Base-by-base conservation (phyloP, 2,888 invertebrate genomes). In the Barypeithes pellucidus region DNA sequence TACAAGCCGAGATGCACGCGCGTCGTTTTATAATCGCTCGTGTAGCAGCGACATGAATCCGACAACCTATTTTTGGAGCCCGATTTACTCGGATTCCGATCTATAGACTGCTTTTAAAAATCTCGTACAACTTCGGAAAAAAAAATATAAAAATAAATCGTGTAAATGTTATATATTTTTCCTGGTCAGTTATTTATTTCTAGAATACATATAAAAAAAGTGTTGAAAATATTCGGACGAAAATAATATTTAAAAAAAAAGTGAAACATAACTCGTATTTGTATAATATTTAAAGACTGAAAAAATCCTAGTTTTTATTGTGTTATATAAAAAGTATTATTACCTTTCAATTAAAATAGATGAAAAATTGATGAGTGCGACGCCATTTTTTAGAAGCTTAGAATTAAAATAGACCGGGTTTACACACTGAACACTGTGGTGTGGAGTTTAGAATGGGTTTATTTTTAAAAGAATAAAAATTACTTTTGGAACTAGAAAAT, bases 251-350 rank as follows among this genome's bases (percentile, higher is more conserved):
- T 39, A 43, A 63, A 73, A 80, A 68, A 57, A 65, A 73, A 65
- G 74, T 71, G 74, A 63, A 71, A 59, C 62, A 20, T 67, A 80
- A 81, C 79, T 79, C 81, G 83, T 85, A 84, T 83, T 85, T 85
- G 84, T 85, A 85, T 84, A 84, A 67, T 72, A 85, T 83, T n/a
- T 84, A 83, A 85, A 85, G 85, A 85, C 85, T 85, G 85, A 85
- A 80, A 82, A 75, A 75, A 75, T 68, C 67, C 81, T 85, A 85
- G 84, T 84, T 85, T 85, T 84, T 85, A 85, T 85, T 85, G 85
- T 85, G 85, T 85, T 84, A 82, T 81, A 82, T 83, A 80, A 80
- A 84, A 39, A 84, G 81, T 83, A 84, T 83, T 83, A 84, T 83
- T 84, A 83, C 79, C 78, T 79, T 80, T 77, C 59, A 52, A 59